These are phyloP conservation scores for Adelosebastes latens DNA, from an alignment of 2,797 vertebrate genomes.

Conservation along the genomic window DNA sequence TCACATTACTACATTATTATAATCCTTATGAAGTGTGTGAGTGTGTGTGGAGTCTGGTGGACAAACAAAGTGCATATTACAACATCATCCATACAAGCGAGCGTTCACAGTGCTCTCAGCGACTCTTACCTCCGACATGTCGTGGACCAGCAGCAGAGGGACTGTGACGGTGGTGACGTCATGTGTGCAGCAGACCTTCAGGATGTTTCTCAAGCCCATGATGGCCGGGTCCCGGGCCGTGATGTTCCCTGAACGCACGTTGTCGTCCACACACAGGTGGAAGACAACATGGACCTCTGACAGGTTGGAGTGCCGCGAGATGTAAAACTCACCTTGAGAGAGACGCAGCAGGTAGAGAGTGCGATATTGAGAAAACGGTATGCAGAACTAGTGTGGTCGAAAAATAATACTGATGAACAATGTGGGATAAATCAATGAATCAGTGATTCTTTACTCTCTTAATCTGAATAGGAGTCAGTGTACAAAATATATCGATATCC, in stretches of 20 bases:
- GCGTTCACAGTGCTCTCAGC: background rate
- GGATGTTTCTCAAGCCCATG: conserved; percentile 98
- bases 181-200: conserved; percentile 97
- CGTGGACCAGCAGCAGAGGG: conserved; percentile 94
- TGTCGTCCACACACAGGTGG: conserved; percentile 97
- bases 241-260: conserved; percentile 91
- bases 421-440: background rate
- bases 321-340: conserved; percentile 93
- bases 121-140: conserved; percentile 94
- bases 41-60: background rate
- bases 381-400: background rate
- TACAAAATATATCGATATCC: background rate
- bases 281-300: conserved; percentile 96
- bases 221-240: conserved; percentile 96
- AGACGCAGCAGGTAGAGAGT: background rate
- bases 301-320: conserved; percentile 95
- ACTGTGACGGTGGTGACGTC: conserved; percentile 96
- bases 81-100: too few species aligned
- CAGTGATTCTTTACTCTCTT: background rate
- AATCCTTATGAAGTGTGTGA: background rate
- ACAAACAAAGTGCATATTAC: background rate
- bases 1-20: background rate
- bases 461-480: background rate
- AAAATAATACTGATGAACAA: background rate
- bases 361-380: background rate